phyloP scores from a whole-genome alignment of 2,113 vertebrate species.

The Amphiprion ocellaris region DNA sequence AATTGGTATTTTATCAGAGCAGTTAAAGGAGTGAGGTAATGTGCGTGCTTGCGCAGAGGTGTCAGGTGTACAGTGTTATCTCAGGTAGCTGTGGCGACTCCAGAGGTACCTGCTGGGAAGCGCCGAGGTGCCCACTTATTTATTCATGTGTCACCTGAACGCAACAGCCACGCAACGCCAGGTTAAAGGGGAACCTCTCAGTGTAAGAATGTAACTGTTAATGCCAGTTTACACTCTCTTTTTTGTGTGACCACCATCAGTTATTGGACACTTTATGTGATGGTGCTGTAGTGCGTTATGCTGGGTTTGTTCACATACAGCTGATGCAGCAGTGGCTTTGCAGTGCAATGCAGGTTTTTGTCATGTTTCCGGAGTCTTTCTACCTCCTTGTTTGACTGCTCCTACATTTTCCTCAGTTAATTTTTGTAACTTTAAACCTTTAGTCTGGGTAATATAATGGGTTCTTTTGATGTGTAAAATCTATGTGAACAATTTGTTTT shows the following conservation, averaged over 20 bases:
- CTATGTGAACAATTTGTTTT: too few species aligned
- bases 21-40: constrained; percentile 7
- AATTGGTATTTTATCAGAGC: neutral
- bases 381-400: neutral
- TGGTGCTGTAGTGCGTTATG: neutral
- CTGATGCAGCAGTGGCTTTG: neutral
- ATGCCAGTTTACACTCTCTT: neutral
- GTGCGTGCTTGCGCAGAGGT: constrained; percentile 56
- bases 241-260: neutral
- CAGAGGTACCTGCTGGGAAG: constrained; percentile 71
- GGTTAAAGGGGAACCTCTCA: constrained; percentile 35
- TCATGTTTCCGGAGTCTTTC: neutral
- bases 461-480: too few species aligned
- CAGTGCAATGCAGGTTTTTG: neutral
- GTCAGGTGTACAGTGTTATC: constrained; percentile 71
- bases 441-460: too few species aligned
- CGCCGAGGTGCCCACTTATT: constrained; percentile 69
- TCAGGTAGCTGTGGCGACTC: constrained; percentile 70
- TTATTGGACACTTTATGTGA: constrained; percentile 1
- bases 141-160: constrained; percentile 85
- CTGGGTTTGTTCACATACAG: neutral
- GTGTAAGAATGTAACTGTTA: constrained; percentile 6
- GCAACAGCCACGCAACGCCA: constrained; percentile 35
- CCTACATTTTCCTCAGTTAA: neutral
- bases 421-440: too few species aligned